Percentiles rank a stretch among this genome's conserved stretches.
Conservation (phyloP, 2,113 vertebrate species). For the Coptodon rendalli region DNA sequence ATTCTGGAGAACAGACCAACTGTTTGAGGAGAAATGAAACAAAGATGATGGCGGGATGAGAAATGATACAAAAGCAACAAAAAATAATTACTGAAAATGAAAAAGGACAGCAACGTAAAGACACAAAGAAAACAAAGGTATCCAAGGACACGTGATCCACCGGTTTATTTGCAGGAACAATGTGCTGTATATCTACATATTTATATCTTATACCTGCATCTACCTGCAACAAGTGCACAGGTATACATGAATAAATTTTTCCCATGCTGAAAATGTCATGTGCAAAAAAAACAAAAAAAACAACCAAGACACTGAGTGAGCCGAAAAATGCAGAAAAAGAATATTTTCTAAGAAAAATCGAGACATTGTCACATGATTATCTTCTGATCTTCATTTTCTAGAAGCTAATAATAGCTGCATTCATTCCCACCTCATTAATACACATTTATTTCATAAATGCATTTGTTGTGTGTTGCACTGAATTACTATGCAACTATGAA, state of each 20-base stretch:
- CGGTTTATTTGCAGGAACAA: not conserved
- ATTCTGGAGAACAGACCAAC: not conserved
- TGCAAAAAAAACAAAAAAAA: not conserved
- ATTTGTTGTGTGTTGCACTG: not conserved
- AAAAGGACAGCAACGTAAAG: not conserved
- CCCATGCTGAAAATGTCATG: not conserved
- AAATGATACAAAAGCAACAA: not conserved
- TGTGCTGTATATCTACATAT: not conserved
- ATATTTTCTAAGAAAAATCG: not conserved
- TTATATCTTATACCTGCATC: not conserved
- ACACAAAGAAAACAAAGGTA: not conserved
- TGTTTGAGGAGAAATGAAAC: fast-evolving
- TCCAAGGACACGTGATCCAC: not conserved
- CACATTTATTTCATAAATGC: not conserved
- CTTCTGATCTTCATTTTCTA: not conserved
- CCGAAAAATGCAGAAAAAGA: fast-evolving
- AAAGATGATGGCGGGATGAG: not conserved
- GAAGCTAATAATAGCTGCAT: not conserved
- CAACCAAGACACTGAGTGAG: not conserved
- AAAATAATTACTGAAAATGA: fast-evolving
- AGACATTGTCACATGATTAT: not conserved
- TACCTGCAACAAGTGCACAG: fast-evolving
- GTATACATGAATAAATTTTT: not conserved
- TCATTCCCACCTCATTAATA: not conserved
- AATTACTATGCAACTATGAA: not conserved